Percentiles rank a stretch among this genome's conserved stretches.
Conservation (phyloP, 2,888 invertebrate genomes). For the Thymelicus lineola region DNA sequence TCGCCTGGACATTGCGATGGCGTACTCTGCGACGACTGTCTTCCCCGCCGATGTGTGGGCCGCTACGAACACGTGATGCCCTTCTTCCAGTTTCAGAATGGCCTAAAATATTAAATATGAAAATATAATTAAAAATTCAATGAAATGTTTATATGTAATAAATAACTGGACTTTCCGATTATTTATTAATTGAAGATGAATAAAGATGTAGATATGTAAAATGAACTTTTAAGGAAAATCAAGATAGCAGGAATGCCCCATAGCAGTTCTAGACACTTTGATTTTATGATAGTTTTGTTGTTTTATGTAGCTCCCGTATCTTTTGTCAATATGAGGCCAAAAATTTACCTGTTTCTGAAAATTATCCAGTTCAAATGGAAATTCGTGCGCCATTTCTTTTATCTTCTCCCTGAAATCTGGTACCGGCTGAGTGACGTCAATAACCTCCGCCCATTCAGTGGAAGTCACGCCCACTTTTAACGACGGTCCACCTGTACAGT, state of each 20-base stretch:
- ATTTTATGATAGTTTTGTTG: no score
- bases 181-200: no score
- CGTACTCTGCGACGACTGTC: constrained; percentile 99
- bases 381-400: constrained; percentile 93
- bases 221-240: no score
- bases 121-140: no score
- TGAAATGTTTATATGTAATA: no score
- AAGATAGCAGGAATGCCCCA: no score
- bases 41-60: constrained; percentile 99
- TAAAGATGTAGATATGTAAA: no score
- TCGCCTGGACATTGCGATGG: constrained; percentile 96
- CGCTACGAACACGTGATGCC: constrained; percentile 98
- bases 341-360: constrained; percentile 94
- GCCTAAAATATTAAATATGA: constrained; percentile 84
- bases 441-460: constrained; percentile 95
- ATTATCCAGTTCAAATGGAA: constrained; percentile 96
- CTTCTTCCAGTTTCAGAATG: constrained; percentile 96
- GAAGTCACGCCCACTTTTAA: constrained; percentile 74
- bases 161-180: no score
- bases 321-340: no score
- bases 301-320: no score
- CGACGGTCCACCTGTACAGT: constrained; percentile 83
- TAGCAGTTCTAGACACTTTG: no score
- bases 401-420: constrained; percentile 92
- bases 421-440: constrained; percentile 93